A percentile compares a stretch with the other conserved stretches of the same genome.
Conservation (phyloP, 2,888 invertebrate genomes). For the Tipula confusa region DNA sequence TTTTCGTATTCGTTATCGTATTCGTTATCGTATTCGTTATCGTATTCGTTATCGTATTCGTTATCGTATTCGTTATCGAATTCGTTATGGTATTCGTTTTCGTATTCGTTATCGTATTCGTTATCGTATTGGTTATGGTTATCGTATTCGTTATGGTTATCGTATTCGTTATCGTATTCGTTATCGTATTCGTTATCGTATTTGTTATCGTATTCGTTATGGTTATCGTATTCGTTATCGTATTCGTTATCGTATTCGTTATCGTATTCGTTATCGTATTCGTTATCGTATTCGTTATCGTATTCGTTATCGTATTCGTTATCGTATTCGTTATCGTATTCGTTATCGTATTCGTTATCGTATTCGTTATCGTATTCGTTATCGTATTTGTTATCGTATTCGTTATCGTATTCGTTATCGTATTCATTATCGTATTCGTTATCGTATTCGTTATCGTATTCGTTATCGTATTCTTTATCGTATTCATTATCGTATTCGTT, state of each 20-base stretch:
- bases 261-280: constrained; percentile 28
- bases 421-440: neutral
- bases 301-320: constrained; percentile 31
- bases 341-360: constrained; percentile 26
- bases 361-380: constrained; percentile 28
- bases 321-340: constrained; percentile 38
- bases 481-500: constrained; percentile 14
- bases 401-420: neutral
- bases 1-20: too few species aligned
- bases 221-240: constrained; percentile 28
- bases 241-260: neutral
- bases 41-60: too few species aligned
- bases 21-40: too few species aligned
- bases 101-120: too few species aligned
- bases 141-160: too few species aligned
- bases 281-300: constrained; percentile 8
- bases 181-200: too few species aligned
- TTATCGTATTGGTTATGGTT: too few species aligned
- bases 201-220: neutral
- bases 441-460: neutral
- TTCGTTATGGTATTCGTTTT: too few species aligned
- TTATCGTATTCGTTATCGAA: too few species aligned
- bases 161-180: too few species aligned
- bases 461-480: neutral
- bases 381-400: neutral